Evolutionary conservation across 2,113 vertebrate species (phyloP).

Genomic region (Centropus unirufus): DNA sequence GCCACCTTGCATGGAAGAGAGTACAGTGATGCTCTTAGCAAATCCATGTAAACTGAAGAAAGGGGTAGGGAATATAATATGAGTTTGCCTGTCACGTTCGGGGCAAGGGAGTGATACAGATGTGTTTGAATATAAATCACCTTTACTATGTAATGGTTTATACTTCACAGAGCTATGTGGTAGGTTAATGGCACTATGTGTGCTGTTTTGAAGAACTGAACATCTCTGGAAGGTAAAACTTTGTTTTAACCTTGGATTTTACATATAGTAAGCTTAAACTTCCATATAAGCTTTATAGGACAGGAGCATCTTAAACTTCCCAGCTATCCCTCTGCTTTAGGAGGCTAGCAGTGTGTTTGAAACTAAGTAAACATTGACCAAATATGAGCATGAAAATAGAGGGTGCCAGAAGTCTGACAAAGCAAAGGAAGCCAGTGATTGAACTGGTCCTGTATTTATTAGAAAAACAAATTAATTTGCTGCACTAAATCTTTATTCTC

Average conservation of each 20-base stretch:
- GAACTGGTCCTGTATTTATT: background rate
- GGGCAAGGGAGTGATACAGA: background rate
- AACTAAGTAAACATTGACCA: constrained; percentile 56
- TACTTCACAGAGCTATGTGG: constrained; percentile 10
- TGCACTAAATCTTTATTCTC: background rate
- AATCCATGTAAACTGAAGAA: background rate
- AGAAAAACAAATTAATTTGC: background rate
- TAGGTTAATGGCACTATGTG: background rate
- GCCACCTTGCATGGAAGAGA: background rate
- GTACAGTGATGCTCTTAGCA: background rate
- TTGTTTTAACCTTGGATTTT: background rate
- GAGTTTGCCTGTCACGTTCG: background rate
- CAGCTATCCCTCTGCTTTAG: background rate
- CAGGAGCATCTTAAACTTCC: background rate
- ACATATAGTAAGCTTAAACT: background rate
- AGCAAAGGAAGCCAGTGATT: background rate
- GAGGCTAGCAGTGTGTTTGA: background rate
- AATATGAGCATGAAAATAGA: constrained; percentile 56
- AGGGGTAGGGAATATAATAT: background rate
- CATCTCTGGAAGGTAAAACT: background rate
- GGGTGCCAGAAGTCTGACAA: constrained; percentile 3
- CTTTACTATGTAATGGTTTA: background rate
- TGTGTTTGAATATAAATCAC: background rate
- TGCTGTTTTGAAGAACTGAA: constrained; percentile 22
- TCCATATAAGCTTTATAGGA: background rate